These are phyloP conservation scores for Thunnus maccoyii DNA, from an alignment of 2,113 vertebrate genomes.

Conservation along the genomic window DNA sequence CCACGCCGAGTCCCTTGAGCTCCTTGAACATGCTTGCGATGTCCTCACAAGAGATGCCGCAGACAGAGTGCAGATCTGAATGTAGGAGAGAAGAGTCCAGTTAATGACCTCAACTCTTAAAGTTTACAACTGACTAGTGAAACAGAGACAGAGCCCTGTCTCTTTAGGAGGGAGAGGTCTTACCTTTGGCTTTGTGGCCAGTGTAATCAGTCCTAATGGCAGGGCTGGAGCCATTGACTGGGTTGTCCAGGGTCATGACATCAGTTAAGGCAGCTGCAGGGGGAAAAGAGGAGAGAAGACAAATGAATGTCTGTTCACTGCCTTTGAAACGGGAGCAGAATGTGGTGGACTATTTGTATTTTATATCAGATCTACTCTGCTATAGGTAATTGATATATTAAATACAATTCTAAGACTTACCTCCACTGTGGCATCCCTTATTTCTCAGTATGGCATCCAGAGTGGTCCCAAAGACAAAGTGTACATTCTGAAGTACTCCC, in stretches of 20 bases:
- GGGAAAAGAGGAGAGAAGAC: slow-evolving; percentile 9
- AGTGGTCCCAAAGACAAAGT: slow-evolving; percentile 95
- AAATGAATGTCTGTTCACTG: slow-evolving; percentile 1
- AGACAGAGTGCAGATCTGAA: slow-evolving; percentile 90
- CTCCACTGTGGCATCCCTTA: slow-evolving; percentile 94
- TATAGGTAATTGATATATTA: background rate
- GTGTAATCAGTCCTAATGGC: slow-evolving; percentile 95
- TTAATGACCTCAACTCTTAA: slow-evolving; percentile 31
- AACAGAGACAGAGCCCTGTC: background rate
- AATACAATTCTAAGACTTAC: slow-evolving; percentile 65
- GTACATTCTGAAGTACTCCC: slow-evolving; percentile 97
- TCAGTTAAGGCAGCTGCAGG: slow-evolving; percentile 83
- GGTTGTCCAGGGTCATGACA: slow-evolving; percentile 91
- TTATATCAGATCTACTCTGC: background rate
- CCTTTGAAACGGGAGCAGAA: background rate
- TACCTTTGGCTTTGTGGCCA: slow-evolving; percentile 94
- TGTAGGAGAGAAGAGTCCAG: slow-evolving; percentile 7
- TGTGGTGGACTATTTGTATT: background rate
- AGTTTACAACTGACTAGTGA: background rate
- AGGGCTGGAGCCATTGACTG: slow-evolving; percentile 94
- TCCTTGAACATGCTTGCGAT: slow-evolving; percentile 93
- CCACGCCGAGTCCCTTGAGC: slow-evolving; percentile 90
- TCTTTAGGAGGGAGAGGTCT: slow-evolving; percentile 27
- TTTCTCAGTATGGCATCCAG: slow-evolving; percentile 94
- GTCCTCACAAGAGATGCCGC: slow-evolving; percentile 95